Percentiles rank a stretch among this genome's conserved stretches.
These are phyloP conservation scores for Pituophis catenifer DNA, from an alignment of 2,113 vertebrate species.

Conservation along the genomic window DNA sequence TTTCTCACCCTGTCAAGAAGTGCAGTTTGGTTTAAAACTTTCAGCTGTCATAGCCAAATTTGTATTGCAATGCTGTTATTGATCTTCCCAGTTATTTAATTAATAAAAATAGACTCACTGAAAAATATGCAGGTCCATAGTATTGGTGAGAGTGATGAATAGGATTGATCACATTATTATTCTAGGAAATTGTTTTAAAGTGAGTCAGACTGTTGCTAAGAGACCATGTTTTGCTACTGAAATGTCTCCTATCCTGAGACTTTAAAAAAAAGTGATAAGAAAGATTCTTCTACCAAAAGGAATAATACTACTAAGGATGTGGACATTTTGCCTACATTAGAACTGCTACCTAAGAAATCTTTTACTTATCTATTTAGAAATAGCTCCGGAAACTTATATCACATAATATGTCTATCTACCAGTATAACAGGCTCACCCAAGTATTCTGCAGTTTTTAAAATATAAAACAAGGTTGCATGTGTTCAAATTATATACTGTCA, in stretches of 20 bases:
- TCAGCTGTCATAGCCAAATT: not conserved
- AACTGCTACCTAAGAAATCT: not conserved
- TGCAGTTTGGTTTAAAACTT: not conserved
- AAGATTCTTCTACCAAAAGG: not conserved
- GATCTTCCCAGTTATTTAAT: not conserved
- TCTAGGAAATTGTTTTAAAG: not conserved
- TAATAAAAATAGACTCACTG: not conserved
- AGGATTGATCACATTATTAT: not conserved
- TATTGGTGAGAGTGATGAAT: not conserved
- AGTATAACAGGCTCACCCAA: not conserved
- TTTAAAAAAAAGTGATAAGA: not conserved
- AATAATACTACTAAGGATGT: not conserved
- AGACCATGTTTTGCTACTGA: not conserved
- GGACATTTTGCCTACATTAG: not conserved
- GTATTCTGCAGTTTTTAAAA: not conserved
- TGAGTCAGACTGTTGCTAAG: not conserved
- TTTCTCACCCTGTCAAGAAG: not conserved
- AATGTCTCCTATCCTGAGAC: not conserved
- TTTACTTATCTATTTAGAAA: not conserved
- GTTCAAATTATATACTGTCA: not conserved
- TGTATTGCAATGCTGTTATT: not conserved
- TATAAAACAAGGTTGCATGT: not conserved
- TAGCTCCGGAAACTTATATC: not conserved
- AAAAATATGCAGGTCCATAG: not conserved
- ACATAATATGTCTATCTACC: not conserved